A percentile compares a stretch with the other conserved stretches of the same genome.
phyloP scores from a whole-genome alignment of 2,113 vertebrate genomes.

The Mustelus asterias region DNA sequence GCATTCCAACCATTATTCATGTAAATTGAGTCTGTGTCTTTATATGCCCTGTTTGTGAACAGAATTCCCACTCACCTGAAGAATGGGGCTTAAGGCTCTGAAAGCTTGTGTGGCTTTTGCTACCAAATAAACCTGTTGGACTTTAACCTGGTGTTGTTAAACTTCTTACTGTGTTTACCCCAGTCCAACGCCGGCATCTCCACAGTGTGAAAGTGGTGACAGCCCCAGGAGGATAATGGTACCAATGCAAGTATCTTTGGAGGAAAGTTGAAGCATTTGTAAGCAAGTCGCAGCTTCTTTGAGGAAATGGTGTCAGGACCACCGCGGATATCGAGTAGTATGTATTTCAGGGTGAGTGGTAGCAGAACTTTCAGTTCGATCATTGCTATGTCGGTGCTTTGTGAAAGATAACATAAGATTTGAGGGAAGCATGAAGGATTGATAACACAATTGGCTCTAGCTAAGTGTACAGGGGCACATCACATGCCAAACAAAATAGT shows the following conservation, averaged over 20 bases:
- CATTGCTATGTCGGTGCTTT: not conserved
- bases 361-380: not conserved
- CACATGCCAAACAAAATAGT: not conserved
- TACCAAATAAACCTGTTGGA: no score
- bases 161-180: no score
- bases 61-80: no score
- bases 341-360: not conserved
- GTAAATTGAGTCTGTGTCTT: no score
- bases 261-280: not conserved
- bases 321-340: not conserved
- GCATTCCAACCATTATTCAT: no score
- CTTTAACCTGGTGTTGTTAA: no score
- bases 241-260: not conserved
- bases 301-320: not conserved
- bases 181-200: no score
- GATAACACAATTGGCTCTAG: not conserved
- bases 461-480: no score
- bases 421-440: not conserved
- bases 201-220: not conserved
- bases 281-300: not conserved
- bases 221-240: not conserved
- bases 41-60: no score
- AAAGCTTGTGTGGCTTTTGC: no score
- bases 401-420: not conserved
- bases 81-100: no score